A percentile compares a stretch with the other conserved stretches of the same genome.
Evolutionary conservation across 2,888 invertebrate species (phyloP).

Genomic region (Ectemnius lituratus): DNA sequence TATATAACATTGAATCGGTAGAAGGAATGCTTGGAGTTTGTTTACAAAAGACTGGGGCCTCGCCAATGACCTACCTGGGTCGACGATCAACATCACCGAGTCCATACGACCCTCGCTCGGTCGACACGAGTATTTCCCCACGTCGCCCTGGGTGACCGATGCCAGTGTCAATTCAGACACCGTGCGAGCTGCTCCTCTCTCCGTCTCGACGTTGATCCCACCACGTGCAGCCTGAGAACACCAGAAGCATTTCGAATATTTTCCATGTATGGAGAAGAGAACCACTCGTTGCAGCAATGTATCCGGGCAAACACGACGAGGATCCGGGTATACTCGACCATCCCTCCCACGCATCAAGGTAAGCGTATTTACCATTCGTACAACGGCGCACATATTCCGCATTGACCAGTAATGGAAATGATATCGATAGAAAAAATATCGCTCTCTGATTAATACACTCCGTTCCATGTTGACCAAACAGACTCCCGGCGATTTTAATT

Average conservation of each 20-base stretch:
- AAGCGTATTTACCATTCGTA: slow-evolving; percentile 34
- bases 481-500: neutral
- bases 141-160: slow-evolving; percentile 80
- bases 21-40: too few relatives aligned
- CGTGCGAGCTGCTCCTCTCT: slow-evolving; percentile 81
- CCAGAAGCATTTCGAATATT: slow-evolving; percentile 20
- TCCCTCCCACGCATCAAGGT: neutral
- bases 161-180: slow-evolving; percentile 82
- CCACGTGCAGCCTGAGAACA: slow-evolving; percentile 78
- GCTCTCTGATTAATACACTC: neutral
- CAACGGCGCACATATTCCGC: neutral
- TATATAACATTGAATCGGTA: too few relatives aligned
- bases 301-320: too few relatives aligned
- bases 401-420: slow-evolving; percentile 12
- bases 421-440: slow-evolving; percentile 4
- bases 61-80: slow-evolving; percentile 70
- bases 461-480: slow-evolving; percentile 28
- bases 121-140: slow-evolving; percentile 84
- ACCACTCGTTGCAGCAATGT: neutral
- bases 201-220: slow-evolving; percentile 83
- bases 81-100: slow-evolving; percentile 82
- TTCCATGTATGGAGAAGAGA: slow-evolving; percentile 18
- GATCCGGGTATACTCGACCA: neutral
- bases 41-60: too few relatives aligned
- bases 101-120: slow-evolving; percentile 81